Conservation (phyloP, 92 coral and sea anemone genomes). For the Palythoa heliodiscus region DNA sequence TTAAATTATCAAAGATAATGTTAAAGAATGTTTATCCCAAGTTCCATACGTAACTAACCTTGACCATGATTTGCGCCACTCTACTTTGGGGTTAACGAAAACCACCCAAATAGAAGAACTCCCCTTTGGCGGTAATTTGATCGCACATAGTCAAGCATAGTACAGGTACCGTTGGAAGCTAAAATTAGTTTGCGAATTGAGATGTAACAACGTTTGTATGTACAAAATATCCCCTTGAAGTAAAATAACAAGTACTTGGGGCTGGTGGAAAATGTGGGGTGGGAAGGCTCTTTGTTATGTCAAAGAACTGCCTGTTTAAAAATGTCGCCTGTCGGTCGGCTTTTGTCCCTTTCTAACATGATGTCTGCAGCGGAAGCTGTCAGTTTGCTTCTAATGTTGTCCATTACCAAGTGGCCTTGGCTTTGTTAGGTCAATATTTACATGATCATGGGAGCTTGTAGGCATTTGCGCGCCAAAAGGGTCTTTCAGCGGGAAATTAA, state of each 20-base stretch:
- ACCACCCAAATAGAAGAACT: constrained; percentile 14
- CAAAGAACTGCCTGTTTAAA: neutral
- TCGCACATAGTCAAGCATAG: neutral
- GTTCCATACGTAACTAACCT: constrained; percentile 35
- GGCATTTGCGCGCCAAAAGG: constrained; percentile 24
- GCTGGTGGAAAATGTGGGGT: neutral
- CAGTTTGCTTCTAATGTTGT: neutral
- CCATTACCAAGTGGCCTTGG: constrained; percentile 15
- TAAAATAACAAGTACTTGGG: no score
- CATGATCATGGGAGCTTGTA: constrained; percentile 2
- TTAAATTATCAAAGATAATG: neutral
- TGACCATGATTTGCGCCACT: neutral
- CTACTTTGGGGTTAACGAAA: neutral
- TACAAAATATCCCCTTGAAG: neutral
- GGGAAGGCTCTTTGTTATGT: constrained; percentile 8
- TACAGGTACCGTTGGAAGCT: neutral
- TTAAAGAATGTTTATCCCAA: constrained; percentile 20
- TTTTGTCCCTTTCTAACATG: neutral
- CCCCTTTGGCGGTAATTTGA: constrained; percentile 24
- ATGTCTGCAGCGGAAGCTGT: constrained; percentile 41
- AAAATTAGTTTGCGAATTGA: neutral
- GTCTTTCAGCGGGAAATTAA: constrained; percentile 8
- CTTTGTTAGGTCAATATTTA: constrained; percentile 23
- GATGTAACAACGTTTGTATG: neutral
- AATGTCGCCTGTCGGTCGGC: constrained; percentile 35